These are phyloP conservation scores for Smithornis capensis DNA, from an alignment of 2,113 vertebrate genomes.

Conservation along the genomic window DNA sequence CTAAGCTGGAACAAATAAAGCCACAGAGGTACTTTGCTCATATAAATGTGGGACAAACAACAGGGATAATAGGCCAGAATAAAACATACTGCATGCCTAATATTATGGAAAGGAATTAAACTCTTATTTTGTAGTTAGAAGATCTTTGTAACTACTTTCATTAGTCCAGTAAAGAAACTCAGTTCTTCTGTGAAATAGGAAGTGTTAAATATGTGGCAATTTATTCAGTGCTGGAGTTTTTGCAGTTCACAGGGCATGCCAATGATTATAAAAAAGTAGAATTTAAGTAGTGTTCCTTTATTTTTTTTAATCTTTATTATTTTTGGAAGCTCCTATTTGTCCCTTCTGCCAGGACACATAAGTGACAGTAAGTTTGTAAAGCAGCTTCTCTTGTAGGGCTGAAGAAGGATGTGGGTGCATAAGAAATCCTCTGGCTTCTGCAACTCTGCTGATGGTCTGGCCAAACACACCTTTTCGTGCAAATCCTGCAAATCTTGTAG, in stretches of 20 bases:
- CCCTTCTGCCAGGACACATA: background rate
- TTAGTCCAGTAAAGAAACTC: background rate
- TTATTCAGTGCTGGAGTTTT: background rate
- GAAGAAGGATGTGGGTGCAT: background rate
- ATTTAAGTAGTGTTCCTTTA: background rate
- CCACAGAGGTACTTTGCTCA: background rate
- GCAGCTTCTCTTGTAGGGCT: background rate
- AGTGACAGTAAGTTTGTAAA: background rate
- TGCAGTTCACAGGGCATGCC: background rate
- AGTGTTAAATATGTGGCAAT: background rate
- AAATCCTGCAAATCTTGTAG: background rate
- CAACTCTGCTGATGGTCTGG: background rate
- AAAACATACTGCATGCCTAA: background rate
- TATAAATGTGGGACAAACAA: background rate
- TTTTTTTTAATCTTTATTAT: background rate
- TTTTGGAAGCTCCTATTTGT: background rate
- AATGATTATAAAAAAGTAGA: background rate
- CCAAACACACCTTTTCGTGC: background rate
- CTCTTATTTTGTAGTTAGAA: background rate
- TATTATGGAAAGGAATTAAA: background rate
- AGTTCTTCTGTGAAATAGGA: background rate
- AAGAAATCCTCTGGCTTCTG: background rate
- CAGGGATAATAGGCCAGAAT: background rate
- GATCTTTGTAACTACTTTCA: background rate
- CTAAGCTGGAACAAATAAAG: background rate